A percentile compares a stretch with the other conserved stretches of the same genome.
Conservation (phyloP, 2,797 vertebrate species). For the Nyctibius grandis region DNA sequence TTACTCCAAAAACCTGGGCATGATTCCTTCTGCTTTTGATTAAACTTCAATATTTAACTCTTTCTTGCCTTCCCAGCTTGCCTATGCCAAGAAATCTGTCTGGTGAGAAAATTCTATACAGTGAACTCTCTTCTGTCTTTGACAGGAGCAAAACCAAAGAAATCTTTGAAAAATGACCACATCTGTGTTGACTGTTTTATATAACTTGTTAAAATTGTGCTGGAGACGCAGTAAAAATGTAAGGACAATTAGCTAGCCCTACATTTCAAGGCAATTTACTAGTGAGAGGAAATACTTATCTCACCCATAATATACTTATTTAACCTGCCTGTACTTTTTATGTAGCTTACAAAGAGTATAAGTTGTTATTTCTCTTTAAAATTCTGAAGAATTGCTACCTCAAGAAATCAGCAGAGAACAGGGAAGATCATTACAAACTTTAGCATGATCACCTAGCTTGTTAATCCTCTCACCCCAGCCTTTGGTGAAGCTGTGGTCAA, state of each 20-base stretch:
- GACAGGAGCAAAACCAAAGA: slow-evolving; percentile 19
- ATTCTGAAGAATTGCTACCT: neutral
- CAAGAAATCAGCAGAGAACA: neutral
- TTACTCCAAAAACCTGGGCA: neutral
- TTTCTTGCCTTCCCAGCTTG: neutral
- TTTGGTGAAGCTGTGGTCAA: neutral
- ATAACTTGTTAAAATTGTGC: neutral
- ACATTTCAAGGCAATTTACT: neutral
- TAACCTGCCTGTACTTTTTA: neutral
- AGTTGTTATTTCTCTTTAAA: neutral
- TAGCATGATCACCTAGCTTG: neutral
- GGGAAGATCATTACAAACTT: neutral
- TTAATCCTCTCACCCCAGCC: neutral
- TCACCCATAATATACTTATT: neutral
- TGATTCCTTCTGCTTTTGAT: neutral
- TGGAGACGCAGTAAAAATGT: neutral
- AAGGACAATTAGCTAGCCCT: neutral
- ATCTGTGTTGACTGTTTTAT: neutral
- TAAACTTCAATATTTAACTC: slow-evolving; percentile 30
- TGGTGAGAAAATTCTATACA: neutral
- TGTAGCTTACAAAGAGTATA: neutral
- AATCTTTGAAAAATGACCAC: neutral
- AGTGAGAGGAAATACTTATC: neutral
- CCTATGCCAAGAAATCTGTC: slow-evolving; percentile 8
- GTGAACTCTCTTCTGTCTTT: slow-evolving; percentile 1